phyloP scores from a whole-genome alignment of 2,888 invertebrate genomes.

The Hypselothyrea guttata region DNA sequence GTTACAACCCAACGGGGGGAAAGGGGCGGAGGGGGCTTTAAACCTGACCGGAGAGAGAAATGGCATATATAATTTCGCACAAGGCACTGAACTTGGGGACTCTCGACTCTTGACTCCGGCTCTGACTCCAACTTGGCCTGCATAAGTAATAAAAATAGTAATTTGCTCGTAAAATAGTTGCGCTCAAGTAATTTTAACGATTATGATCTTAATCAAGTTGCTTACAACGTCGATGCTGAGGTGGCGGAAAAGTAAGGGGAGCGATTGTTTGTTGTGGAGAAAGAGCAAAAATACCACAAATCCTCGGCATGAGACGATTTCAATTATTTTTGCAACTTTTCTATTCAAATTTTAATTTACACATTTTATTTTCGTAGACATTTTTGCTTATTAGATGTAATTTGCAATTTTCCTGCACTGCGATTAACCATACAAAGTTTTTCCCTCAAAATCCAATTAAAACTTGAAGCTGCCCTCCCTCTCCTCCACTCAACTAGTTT shows the following conservation, averaged over 20 bases:
- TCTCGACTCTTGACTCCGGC: slow-evolving; percentile 4
- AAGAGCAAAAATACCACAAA: no score
- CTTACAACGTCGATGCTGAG: slow-evolving; percentile 21
- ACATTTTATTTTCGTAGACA: not conserved
- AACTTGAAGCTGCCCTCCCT: slow-evolving; percentile 24
- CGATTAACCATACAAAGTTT: slow-evolving; percentile 25
- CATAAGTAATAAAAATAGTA: slow-evolving; percentile 75
- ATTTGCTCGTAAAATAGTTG: slow-evolving; percentile 74
- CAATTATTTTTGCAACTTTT: no score
- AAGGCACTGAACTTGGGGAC: slow-evolving; percentile 62
- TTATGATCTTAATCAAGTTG: slow-evolving; percentile 76
- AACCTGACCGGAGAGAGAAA: slow-evolving; percentile 40
- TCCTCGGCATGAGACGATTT: no score
- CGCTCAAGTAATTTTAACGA: slow-evolving; percentile 76
- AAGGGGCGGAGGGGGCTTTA: slow-evolving; percentile 11
- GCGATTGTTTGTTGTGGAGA: no score
- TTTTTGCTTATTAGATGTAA: not conserved
- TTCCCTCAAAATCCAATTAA: slow-evolving; percentile 30
- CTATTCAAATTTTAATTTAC: no score
- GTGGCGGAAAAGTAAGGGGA: not conserved
- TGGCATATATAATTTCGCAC: slow-evolving; percentile 57
- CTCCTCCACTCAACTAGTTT: slow-evolving; percentile 1
- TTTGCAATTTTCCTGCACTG: not conserved
- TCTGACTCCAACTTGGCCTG: slow-evolving; percentile 39
- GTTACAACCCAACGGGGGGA: slow-evolving; percentile 53